These are phyloP conservation scores for Eufriesea mexicana DNA, from an alignment of 1,140 invertebrate genomes.

Conservation along the genomic window DNA sequence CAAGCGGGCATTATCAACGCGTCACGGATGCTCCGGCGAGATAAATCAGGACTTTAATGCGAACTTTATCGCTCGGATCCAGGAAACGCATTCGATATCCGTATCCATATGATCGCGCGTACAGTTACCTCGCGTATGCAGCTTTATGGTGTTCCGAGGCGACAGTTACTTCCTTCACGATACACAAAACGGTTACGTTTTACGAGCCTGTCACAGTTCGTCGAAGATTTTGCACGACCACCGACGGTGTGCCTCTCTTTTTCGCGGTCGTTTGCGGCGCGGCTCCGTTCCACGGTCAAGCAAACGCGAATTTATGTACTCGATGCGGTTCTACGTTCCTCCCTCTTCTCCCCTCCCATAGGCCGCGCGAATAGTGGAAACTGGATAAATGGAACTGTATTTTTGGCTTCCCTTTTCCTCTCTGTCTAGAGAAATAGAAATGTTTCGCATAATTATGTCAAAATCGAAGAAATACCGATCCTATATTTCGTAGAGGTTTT, in stretches of 20 bases:
- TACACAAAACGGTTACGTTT: conserved; percentile 37
- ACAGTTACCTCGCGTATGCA: conserved; percentile 38
- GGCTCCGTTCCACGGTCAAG: not conserved
- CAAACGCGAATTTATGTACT: conserved; percentile 36
- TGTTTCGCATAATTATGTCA: not conserved
- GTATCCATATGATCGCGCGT: conserved; percentile 20
- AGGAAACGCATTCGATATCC: conserved; percentile 31
- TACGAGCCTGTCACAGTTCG: conserved; percentile 38
- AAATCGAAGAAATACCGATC: too few relatives aligned
- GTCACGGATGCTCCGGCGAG: not conserved
- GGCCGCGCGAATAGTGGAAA: not conserved
- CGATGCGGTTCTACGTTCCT: not conserved
- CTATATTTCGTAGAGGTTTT: too few relatives aligned
- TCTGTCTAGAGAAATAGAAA: too few relatives aligned
- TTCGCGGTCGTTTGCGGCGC: not conserved
- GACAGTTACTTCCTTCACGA: conserved; percentile 40
- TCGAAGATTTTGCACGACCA: conserved; percentile 36
- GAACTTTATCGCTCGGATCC: conserved; percentile 33
- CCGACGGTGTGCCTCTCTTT: conserved; percentile 25
- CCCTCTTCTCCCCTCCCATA: not conserved
- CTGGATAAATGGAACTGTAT: not conserved
- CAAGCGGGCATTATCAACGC: not conserved
- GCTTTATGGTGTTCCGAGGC: conserved; percentile 34
- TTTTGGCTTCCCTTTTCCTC: not conserved
- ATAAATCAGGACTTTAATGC: conserved; percentile 46